Conservation (phyloP, 2,888 invertebrate species). For the Macrophya alboannulata region DNA sequence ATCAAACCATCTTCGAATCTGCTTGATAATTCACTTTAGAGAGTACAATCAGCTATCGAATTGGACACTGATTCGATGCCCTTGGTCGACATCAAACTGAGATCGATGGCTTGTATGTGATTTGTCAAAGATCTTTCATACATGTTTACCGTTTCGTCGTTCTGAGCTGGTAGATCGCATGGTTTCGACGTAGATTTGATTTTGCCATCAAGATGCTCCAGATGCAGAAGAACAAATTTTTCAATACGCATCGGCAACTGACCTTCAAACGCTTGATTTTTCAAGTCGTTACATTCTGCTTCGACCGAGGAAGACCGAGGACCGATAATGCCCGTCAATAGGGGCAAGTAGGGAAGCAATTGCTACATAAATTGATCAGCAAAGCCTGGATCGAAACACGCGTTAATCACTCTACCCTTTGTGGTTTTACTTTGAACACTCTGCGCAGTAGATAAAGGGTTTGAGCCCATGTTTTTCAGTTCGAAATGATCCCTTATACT, state of each 20-base stretch:
- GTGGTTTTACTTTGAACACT: neutral
- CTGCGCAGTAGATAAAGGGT: conserved; percentile 47
- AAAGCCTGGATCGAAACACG: neutral
- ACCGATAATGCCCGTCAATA: neutral
- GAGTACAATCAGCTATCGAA: no score
- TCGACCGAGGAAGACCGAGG: conserved; percentile 51
- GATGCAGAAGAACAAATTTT: neutral
- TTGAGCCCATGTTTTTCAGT: conserved; percentile 59
- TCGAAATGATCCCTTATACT: neutral
- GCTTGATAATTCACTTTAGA: neutral
- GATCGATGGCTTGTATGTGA: neutral
- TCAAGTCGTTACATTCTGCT: conserved; percentile 52
- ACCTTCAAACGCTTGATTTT: conserved; percentile 46
- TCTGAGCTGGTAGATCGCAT: neutral
- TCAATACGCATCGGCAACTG: conserved; percentile 56
- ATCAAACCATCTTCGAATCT: neutral
- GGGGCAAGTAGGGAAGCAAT: conserved; percentile 11
- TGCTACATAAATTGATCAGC: neutral
- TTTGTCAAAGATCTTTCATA: neutral
- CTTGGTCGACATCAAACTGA: neutral
- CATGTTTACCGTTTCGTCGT: neutral
- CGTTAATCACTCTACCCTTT: neutral
- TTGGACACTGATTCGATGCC: neutral
- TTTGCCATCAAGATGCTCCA: neutral
- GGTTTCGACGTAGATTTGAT: neutral